Conservation (phyloP, 2,113 vertebrate genomes). For the Phoenicopterus ruber region DNA sequence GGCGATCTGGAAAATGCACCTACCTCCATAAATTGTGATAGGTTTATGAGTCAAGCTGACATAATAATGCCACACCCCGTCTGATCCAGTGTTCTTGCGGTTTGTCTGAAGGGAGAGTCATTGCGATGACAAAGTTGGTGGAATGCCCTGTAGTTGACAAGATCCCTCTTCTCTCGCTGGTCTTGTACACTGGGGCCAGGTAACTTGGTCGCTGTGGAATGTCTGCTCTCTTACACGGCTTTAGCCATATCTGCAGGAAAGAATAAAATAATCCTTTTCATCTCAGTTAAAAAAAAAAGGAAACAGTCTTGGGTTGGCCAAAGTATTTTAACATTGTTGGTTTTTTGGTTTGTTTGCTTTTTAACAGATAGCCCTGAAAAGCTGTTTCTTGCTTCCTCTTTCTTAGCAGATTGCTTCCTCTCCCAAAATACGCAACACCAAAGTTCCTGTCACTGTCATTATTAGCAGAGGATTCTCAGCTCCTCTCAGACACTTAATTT, state of each 20-base stretch:
- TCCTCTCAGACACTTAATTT: neutral
- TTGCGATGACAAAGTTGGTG: conserved; percentile 86
- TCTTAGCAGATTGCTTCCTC: neutral
- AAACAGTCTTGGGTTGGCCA: neutral
- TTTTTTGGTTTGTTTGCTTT: neutral
- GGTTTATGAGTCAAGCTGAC: conserved; percentile 82
- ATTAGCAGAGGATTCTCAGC: neutral
- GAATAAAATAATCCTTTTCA: neutral
- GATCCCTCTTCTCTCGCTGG: conserved; percentile 84
- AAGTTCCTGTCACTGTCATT: neutral
- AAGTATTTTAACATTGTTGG: neutral
- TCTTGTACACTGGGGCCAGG: conserved; percentile 83
- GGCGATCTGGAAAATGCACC: neutral
- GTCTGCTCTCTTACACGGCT: conserved; percentile 78
- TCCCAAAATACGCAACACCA: neutral
- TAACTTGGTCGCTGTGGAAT: conserved; percentile 79
- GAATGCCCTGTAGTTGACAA: conserved; percentile 89
- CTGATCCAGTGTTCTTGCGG: conserved; percentile 83
- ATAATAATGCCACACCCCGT: conserved; percentile 81
- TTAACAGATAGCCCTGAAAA: neutral
- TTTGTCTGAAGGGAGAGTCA: conserved; percentile 79
- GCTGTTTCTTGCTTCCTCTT: neutral
- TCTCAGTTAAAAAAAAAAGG: neutral
- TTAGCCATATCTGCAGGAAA: conserved; percentile 84
- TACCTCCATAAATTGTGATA: neutral